Conservation (phyloP, 2,888 invertebrate genomes). For the Kuschelorhynchus macadamiae region DNA sequence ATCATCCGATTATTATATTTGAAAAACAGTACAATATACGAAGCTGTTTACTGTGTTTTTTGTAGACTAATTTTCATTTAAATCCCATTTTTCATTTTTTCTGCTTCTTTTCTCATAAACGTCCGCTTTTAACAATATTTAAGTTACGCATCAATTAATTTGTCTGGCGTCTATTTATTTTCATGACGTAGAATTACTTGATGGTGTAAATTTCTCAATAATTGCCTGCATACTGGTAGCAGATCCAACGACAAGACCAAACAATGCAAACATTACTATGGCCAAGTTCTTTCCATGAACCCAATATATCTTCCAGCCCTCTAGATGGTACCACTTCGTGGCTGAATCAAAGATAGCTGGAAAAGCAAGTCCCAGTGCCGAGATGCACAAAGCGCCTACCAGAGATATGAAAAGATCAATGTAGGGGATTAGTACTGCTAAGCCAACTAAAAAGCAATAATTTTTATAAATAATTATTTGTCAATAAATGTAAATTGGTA, state of each 20-base stretch:
- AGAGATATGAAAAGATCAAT: slow-evolving; percentile 85
- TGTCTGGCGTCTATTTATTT: no score
- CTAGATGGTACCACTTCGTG: slow-evolving; percentile 82
- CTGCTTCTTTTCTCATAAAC: no score
- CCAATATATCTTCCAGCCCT: slow-evolving; percentile 69
- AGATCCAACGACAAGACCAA: slow-evolving; percentile 78
- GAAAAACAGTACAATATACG: no score
- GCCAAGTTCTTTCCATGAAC: slow-evolving; percentile 71
- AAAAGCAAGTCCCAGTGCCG: slow-evolving; percentile 90
- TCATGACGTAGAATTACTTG: neutral
- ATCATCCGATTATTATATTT: no score
- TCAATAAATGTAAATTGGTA: no score
- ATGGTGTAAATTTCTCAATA: slow-evolving; percentile 66
- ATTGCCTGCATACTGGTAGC: slow-evolving; percentile 76
- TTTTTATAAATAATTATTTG: neutral
- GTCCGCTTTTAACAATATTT: no score
- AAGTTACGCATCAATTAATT: no score
- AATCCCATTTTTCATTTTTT: no score
- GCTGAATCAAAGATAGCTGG: slow-evolving; percentile 90
- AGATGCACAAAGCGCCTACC: slow-evolving; percentile 89
- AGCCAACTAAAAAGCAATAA: slow-evolving; percentile 70
- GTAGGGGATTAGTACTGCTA: slow-evolving; percentile 89
- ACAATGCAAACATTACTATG: slow-evolving; percentile 74
- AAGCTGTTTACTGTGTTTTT: no score
- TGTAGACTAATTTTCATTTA: no score